A percentile compares a stretch with the other conserved stretches of the same genome.
These are phyloP conservation scores for Seriola rivoliana DNA, from an alignment of 2,113 vertebrate genomes.

Conservation along the genomic window DNA sequence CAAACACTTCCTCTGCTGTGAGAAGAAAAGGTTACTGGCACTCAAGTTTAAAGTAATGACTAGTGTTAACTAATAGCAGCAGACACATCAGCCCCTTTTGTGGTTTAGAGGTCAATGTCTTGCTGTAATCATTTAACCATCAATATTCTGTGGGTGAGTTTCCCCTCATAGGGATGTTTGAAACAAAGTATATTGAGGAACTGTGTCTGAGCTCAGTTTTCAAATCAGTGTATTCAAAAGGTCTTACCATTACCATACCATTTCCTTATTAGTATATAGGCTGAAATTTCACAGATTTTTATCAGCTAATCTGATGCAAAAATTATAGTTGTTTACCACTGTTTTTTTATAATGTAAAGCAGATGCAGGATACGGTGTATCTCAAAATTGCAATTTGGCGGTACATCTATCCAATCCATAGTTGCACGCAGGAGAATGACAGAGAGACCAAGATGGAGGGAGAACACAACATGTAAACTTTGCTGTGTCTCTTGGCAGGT, in stretches of 20 bases:
- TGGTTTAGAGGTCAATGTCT: not conserved
- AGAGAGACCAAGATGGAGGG: not conserved
- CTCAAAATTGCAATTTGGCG: not conserved
- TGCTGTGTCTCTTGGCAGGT: not conserved
- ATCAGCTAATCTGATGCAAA: not conserved
- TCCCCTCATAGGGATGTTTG: constrained; percentile 2
- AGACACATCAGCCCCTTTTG: not conserved
- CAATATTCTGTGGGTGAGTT: not conserved
- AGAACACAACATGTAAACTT: not conserved
- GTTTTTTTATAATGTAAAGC: not conserved
- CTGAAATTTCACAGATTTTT: not conserved
- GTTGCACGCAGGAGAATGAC: not conserved
- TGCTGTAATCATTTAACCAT: not conserved
- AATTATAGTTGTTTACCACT: not conserved
- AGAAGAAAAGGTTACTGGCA: not conserved
- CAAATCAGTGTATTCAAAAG: not conserved
- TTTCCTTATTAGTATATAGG: not conserved
- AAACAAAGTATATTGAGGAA: constrained; percentile 30
- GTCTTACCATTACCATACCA: not conserved
- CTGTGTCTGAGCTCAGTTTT: constrained; percentile 31
- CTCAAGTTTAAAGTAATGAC: not conserved
- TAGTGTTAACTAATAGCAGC: not conserved
- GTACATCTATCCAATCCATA: not conserved
- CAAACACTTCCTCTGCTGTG: not conserved
- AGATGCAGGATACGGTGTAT: not conserved